phyloP scores from a whole-genome alignment of 2,113 vertebrate genomes.

The Dasypus novemcinctus region DNA sequence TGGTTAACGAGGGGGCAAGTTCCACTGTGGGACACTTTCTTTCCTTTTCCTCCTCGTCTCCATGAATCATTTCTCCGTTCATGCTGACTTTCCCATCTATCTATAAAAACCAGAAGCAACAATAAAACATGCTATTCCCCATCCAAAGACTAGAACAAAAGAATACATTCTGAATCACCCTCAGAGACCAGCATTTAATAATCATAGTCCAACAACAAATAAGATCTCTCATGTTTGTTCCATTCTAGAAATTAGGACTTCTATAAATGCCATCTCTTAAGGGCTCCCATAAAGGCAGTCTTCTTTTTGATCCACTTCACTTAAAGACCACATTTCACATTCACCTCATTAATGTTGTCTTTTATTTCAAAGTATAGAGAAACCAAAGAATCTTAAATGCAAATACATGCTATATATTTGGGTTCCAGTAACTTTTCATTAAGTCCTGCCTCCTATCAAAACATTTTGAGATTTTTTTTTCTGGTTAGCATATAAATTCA shows the following conservation, averaged over 20 bases:
- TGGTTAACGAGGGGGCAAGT: slow-evolving; percentile 77
- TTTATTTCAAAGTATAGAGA: background rate
- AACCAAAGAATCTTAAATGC: background rate
- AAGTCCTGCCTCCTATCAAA: background rate
- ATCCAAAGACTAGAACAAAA: background rate
- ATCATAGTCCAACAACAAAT: background rate
- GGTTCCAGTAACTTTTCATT: slow-evolving; percentile 11
- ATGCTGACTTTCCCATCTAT: slow-evolving; percentile 87
- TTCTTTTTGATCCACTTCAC: background rate
- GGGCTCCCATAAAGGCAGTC: background rate
- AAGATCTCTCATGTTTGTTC: background rate
- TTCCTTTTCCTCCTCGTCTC: slow-evolving; percentile 79
- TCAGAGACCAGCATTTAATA: background rate
- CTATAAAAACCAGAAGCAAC: slow-evolving; percentile 78
- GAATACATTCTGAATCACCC: background rate
- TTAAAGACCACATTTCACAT: background rate
- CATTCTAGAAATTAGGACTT: background rate
- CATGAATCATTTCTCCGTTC: slow-evolving; percentile 85
- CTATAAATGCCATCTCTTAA: background rate
- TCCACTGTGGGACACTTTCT: slow-evolving; percentile 67
- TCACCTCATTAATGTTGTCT: background rate
- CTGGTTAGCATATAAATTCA: background rate
- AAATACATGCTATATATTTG: background rate
- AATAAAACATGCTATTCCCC: background rate
- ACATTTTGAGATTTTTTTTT: background rate